Conservation (phyloP, 2,797 vertebrate genomes). For the Oryzias sinensis region DNA sequence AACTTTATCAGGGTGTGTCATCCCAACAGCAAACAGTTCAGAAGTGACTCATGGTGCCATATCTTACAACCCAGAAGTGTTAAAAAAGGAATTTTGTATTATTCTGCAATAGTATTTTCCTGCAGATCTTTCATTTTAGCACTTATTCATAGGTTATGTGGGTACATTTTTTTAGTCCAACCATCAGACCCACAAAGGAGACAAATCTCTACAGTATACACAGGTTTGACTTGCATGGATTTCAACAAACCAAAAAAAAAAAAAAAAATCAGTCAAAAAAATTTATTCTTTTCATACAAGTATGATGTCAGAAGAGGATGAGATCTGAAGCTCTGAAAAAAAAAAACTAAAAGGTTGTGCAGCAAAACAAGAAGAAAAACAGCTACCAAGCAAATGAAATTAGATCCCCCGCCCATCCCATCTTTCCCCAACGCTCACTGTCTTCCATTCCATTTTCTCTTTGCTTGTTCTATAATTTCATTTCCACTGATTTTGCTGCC, state of each 20-base stretch:
- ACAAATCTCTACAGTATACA: too few relatives aligned
- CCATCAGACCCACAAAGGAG: too few relatives aligned
- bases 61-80: conserved; percentile 18
- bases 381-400: conserved; percentile 34
- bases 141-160: not conserved
- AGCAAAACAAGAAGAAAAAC: conserved; percentile 1
- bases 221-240: conserved; percentile 14
- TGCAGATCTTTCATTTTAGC: conserved; percentile 4
- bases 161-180: too few relatives aligned
- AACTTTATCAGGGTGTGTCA: conserved; percentile 57
- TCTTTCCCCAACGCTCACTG: conserved; percentile 8
- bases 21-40: conserved; percentile 35
- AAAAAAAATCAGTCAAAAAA: conserved; percentile 21
- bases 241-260: conserved; percentile 32
- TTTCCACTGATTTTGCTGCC: conserved; percentile 57
- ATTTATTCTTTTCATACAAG: conserved; percentile 14
- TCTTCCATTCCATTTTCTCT: conserved; percentile 15
- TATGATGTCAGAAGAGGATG: not conserved
- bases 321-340: conserved; percentile 3
- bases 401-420: conserved; percentile 10
- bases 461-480: conserved; percentile 19
- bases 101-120: conserved; percentile 24
- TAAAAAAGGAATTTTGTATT: conserved; percentile 12
- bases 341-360: not conserved
- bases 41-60: conserved; percentile 50